phyloP scores from a whole-genome alignment of 2,113 vertebrate genomes.

The Mesocricetus auratus region DNA sequence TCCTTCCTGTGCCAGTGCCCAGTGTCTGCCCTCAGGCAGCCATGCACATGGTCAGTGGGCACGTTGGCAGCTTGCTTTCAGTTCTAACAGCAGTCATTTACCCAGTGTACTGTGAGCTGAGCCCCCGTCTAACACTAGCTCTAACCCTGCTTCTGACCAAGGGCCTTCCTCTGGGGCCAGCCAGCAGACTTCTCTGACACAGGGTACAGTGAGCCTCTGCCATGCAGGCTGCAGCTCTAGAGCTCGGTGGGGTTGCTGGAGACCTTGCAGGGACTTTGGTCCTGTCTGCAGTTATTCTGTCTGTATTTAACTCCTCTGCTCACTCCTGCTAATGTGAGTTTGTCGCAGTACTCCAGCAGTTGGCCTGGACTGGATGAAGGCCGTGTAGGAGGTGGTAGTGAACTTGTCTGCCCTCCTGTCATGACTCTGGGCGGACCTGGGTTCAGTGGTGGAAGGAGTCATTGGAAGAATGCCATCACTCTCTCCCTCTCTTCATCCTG shows the following conservation, averaged over 20 bases:
- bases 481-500: fast-evolving
- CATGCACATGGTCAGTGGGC: neutral
- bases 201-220: neutral
- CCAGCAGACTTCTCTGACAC: neutral
- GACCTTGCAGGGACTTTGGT: neutral
- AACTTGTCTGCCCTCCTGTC: fast-evolving
- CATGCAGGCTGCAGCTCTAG: neutral
- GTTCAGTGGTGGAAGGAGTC: neutral
- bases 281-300: neutral
- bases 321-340: neutral
- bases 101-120: neutral
- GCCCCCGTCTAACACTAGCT: neutral
- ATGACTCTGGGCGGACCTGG: neutral
- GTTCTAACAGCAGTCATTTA: neutral
- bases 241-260: neutral
- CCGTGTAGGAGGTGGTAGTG: neutral
- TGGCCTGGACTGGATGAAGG: neutral
- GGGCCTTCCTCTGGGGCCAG: neutral
- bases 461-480: neutral
- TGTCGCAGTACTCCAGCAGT: neutral
- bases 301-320: neutral
- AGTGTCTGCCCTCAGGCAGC: neutral
- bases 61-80: neutral
- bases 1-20: too few species aligned
- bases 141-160: neutral